Evolutionary conservation across 2,888 invertebrate genomes (phyloP).

Genomic region (Scrobipalpa atriplicella): DNA sequence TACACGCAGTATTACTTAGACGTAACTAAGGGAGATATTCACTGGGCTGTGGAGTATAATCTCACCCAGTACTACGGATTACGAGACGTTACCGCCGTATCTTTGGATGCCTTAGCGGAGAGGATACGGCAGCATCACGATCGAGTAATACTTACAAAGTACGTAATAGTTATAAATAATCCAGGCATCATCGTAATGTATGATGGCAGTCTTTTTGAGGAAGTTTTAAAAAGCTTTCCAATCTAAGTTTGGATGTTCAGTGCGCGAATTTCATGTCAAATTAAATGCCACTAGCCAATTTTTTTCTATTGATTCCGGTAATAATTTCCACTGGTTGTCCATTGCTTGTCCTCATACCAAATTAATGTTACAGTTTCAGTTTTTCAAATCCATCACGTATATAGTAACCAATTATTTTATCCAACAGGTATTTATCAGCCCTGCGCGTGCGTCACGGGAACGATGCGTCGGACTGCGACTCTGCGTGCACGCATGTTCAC

Average conservation of each 20-base stretch:
- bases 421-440: slow-evolving; percentile 87
- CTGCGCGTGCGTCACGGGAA: slow-evolving; percentile 87
- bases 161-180: slow-evolving; percentile 64
- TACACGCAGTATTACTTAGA: slow-evolving; percentile 96
- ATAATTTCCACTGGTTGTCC: too few relatives aligned
- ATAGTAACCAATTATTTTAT: slow-evolving; percentile 3
- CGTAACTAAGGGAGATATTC: slow-evolving; percentile 86
- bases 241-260: too few relatives aligned
- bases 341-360: too few relatives aligned
- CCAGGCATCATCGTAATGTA: too few relatives aligned
- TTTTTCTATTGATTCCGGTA: too few relatives aligned
- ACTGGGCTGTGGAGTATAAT: slow-evolving; percentile 94
- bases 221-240: too few relatives aligned
- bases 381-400: not conserved
- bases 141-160: slow-evolving; percentile 89
- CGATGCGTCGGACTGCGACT: slow-evolving; percentile 84
- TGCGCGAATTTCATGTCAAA: too few relatives aligned
- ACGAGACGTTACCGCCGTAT: slow-evolving; percentile 88
- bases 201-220: not conserved
- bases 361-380: too few relatives aligned
- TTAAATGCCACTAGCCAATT: too few relatives aligned
- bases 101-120: slow-evolving; percentile 90
- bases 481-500: slow-evolving; percentile 91
- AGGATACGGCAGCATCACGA: slow-evolving; percentile 88
- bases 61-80: slow-evolving; percentile 92